phyloP scores from a whole-genome alignment of 1,140 invertebrate genomes.

The Eurosta solidaginis region DNA sequence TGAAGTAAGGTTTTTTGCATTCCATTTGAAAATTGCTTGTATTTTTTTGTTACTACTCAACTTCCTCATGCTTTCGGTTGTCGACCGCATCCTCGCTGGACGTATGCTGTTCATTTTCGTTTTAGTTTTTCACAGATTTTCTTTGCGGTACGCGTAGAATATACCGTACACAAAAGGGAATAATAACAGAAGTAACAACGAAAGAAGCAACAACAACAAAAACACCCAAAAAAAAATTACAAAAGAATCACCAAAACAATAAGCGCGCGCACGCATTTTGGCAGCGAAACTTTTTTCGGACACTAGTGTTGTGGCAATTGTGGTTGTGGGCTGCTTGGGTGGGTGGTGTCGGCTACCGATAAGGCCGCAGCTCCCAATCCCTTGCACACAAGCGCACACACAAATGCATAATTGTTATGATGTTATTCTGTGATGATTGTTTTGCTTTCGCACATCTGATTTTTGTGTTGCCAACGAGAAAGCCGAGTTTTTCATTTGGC shows the following conservation, averaged over 20 bases:
- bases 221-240: background rate
- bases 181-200: background rate
- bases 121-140: background rate
- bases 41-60: too few relatives aligned
- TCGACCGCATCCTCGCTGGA: background rate
- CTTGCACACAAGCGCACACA: background rate
- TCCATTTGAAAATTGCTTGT: background rate
- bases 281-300: background rate
- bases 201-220: background rate
- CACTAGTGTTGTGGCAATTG: background rate
- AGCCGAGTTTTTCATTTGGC: background rate
- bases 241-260: background rate
- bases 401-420: background rate
- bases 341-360: too few relatives aligned
- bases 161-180: background rate
- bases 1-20: background rate
- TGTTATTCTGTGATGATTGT: background rate
- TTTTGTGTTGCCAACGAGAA: background rate
- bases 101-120: background rate
- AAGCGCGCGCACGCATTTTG: slow-evolving; percentile 11
- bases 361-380: background rate
- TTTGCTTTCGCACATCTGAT: background rate
- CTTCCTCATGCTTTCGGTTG: background rate
- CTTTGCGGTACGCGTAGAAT: background rate
- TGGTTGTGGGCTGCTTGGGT: slow-evolving; percentile 1